Evolutionary conservation across 2,113 vertebrate genomes (phyloP), one percentile per base, ranked within the genome.

Genomic region (Tamias sibiricus): DNA sequence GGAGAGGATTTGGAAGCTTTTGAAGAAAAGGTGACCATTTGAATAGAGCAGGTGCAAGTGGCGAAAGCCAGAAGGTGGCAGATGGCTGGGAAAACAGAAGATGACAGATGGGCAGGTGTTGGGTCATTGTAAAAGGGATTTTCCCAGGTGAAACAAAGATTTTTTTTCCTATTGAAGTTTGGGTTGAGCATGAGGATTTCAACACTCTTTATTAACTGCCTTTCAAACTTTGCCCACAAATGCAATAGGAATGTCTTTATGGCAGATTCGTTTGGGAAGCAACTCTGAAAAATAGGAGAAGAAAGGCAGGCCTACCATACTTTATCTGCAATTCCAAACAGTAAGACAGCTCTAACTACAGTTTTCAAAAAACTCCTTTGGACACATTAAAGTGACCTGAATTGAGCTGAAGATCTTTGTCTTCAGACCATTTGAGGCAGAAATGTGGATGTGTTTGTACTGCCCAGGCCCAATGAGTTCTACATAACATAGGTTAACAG

Each of bases 31-130:
- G 77, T 82, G 91, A 74, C 94, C 97, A 94, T 88, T 95, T 98
- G 97, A 80, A n/a, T 59, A n/a, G 87, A 22, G 75, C 96, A 97
- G 97, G 94, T 96, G 95, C 87, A 71, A 91, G 84, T 54, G 77
- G 59, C 42, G 32, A 20, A 40, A 35, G 57, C 66, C 87, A 83
- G 64, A 85, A 95, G 89, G 95, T 89, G 66, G 64, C 97, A 97
- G 96, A 89, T 95, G 97, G 94, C 47, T 57, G 28, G 49, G 90
- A 71, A 74, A 17, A 42, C 4, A 66, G 76, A 44, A 57, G 85
- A 80, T 92, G 97, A 97, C 95, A 97, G 97, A 93, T 42, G 66
- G 85, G 83, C 94, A 96, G 98, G 92, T 98, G 98, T 40, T 80
- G 37, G 87, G 93, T 89, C 26, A 16, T 52, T 95, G 93, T 81